Evolutionary conservation across 2,888 invertebrate genomes (phyloP).

Genomic region (Pristionchus japonicus): DNA sequence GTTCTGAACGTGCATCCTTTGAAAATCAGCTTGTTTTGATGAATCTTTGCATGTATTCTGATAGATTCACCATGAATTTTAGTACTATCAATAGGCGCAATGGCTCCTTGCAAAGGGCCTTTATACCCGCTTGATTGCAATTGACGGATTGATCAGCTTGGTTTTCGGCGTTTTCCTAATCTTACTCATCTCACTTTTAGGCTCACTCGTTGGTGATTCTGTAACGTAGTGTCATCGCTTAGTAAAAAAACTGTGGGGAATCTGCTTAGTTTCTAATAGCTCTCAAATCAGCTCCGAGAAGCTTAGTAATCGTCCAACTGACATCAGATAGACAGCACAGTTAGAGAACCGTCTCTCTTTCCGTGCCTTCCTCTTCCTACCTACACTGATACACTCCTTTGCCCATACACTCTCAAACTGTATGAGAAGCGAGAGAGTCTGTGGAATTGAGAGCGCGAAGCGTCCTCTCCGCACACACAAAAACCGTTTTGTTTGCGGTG

Average conservation of each 20-base stretch:
- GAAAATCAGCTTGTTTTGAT: background rate
- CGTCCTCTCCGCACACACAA: background rate
- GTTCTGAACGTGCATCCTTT: no score
- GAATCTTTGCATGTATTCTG: background rate
- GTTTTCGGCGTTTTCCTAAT: background rate
- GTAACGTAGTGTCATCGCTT: no score
- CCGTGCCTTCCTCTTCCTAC: background rate
- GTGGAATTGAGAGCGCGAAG: no score
- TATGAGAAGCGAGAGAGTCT: no score
- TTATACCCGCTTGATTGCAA: background rate
- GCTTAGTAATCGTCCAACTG: background rate
- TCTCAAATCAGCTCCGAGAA: no score
- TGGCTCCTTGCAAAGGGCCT: background rate
- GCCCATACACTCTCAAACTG: background rate
- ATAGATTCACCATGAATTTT: no score
- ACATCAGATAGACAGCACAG: no score
- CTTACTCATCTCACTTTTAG: background rate
- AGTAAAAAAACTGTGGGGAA: no score
- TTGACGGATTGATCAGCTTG: background rate
- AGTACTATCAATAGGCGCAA: background rate
- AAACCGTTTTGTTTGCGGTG: slow-evolving; percentile 11
- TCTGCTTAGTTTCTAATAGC: no score
- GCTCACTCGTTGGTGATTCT: no score
- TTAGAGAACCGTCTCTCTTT: no score
- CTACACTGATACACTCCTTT: no score